Conservation (phyloP, 2,113 vertebrate species). For the Chaetodon trifascialis region DNA sequence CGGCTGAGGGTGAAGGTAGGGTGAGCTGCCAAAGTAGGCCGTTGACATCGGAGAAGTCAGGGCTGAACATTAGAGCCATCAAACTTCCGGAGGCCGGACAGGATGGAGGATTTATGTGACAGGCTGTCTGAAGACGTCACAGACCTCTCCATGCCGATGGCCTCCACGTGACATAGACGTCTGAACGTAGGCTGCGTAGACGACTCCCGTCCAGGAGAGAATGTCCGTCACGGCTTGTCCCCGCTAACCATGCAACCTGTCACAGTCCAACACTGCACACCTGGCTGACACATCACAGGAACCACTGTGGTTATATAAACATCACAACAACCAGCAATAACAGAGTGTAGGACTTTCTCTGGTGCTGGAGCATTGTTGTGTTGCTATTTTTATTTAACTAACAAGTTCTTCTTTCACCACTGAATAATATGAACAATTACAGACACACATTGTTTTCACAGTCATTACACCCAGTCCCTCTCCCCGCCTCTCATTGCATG, state of each 20-base stretch:
- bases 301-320: slow-evolving; percentile 39
- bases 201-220: slow-evolving; percentile 33
- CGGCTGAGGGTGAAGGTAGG: slow-evolving; percentile 70
- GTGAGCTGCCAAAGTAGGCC: slow-evolving; percentile 49
- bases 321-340: neutral
- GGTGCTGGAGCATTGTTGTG: too few species aligned
- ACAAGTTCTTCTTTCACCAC: too few species aligned
- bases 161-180: slow-evolving; percentile 41
- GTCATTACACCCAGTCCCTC: too few species aligned
- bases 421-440: too few species aligned
- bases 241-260: slow-evolving; percentile 44
- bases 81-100: slow-evolving; percentile 53
- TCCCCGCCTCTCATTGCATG: too few species aligned
- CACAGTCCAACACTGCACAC: slow-evolving; percentile 52
- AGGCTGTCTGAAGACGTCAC: slow-evolving; percentile 75
- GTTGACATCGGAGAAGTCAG: slow-evolving; percentile 53
- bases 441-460: too few species aligned
- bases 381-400: too few species aligned
- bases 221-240: slow-evolving; percentile 51
- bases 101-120: slow-evolving; percentile 78
- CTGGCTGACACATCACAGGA: slow-evolving; percentile 45
- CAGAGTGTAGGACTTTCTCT: too few species aligned
- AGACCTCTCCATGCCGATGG: slow-evolving; percentile 36
- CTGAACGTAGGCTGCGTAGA: slow-evolving; percentile 11
- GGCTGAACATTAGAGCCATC: slow-evolving; percentile 53